Evolutionary conservation across 2,113 vertebrate species (phyloP).

Genomic region (Coregonus clupeaformis): DNA sequence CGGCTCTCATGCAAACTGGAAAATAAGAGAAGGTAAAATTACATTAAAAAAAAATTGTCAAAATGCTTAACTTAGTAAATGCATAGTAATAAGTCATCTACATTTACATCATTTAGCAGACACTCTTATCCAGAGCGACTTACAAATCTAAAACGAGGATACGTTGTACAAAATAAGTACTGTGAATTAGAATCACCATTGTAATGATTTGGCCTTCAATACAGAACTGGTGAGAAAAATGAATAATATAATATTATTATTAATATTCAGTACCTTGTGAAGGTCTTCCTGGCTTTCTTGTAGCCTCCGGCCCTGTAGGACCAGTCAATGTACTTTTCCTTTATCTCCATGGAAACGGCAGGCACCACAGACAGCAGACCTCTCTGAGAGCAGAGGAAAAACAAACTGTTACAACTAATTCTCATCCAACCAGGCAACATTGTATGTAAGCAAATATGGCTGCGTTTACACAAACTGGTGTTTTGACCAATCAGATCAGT

Average conservation of each 20-base stretch:
- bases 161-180: neutral
- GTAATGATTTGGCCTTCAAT: slow-evolving; percentile 2
- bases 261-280: slow-evolving; percentile 77
- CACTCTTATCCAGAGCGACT: no score
- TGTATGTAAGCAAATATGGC: no score
- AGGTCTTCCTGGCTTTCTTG: slow-evolving; percentile 84
- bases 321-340: slow-evolving; percentile 90
- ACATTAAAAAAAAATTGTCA: neutral
- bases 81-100: no score
- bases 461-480: no score
- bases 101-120: no score
- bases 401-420: neutral
- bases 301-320: slow-evolving; percentile 82
- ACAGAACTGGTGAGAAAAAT: neutral
- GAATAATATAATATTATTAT: neutral
- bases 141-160: no score
- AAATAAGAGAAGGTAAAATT: neutral
- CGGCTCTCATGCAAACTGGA: slow-evolving; percentile 84
- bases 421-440: neutral
- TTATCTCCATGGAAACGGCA: slow-evolving; percentile 78
- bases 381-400: slow-evolving; percentile 70
- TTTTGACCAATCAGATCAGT: neutral
- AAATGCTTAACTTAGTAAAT: no score
- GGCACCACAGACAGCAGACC: slow-evolving; percentile 73
- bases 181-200: neutral